These are phyloP conservation scores for Zele albiditarsus DNA, from an alignment of 2,888 invertebrate genomes.

Conservation along the genomic window DNA sequence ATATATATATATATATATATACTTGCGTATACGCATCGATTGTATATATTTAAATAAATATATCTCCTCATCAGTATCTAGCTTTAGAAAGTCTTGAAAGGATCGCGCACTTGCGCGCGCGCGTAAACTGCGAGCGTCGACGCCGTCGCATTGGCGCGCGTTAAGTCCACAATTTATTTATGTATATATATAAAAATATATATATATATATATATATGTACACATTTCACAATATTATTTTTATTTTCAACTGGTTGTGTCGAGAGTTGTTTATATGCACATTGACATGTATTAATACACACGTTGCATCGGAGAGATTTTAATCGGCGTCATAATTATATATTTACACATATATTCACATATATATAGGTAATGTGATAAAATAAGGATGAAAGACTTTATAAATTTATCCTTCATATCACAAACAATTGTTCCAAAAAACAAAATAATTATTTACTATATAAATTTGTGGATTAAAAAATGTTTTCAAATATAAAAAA, in stretches of 20 bases:
- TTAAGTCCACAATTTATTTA: slow-evolving; percentile 1
- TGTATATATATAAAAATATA: not conserved
- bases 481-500: too few species aligned
- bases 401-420: not conserved
- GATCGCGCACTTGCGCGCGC: slow-evolving; percentile 29
- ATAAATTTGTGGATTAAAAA: too few species aligned
- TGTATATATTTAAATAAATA: slow-evolving; percentile 34
- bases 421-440: not conserved
- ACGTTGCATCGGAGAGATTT: slow-evolving; percentile 13
- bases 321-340: slow-evolving; percentile 13
- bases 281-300: not conserved
- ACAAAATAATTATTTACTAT: too few species aligned
- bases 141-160: slow-evolving; percentile 17
- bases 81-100: slow-evolving; percentile 45
- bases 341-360: not conserved
- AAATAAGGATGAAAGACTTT: not conserved
- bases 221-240: slow-evolving; percentile 30
- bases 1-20: slow-evolving; percentile 29
- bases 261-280: slow-evolving; percentile 20
- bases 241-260: slow-evolving; percentile 32
- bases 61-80: slow-evolving; percentile 24
- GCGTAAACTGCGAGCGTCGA: slow-evolving; percentile 34
- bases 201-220: slow-evolving; percentile 7
- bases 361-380: not conserved
- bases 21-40: slow-evolving; percentile 8